Evolutionary conservation across 2,113 vertebrate species (phyloP), one percentile per base, ranked within the genome.

Genomic region (Heteronetta atricapilla): DNA sequence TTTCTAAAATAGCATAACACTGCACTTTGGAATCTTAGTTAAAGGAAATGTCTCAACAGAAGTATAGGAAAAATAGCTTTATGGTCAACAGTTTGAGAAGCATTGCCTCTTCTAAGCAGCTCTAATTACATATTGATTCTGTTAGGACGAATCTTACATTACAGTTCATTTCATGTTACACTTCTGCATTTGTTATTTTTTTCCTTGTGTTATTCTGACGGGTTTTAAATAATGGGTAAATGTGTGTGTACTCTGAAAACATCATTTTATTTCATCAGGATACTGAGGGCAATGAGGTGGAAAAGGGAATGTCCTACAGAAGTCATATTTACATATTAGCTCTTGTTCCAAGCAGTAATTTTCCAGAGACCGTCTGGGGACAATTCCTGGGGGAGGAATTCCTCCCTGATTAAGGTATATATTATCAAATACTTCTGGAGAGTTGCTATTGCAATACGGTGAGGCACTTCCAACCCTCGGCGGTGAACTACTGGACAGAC

Each of bases 91-190:
- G 9, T 40, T 33, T 77, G 76, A 86, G 72, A 82, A 67, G n/a
- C 63, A 22, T 59, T 86, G 33, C 56, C 25, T 86, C 23, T 64
- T 84, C 29, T 64, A 60, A 48, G 53, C 28, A 63, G 42, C 40
- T 93, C 52, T 90, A 74, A 83, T 94, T 94, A 88, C 34, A 9
- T 69, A 83, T 82, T 63, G 73, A 75, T 92, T 93, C 11, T 60
- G 60, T 90, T 81, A 62, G 38, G 56, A 17, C 52, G 33, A 62
- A 67, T 63, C n/a, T 90, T 86, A 12, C 33, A 60, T 86, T 93
- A 11, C 16, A 28, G 33, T 81, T 96, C 4, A 80, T 77, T 77
- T 90, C 59, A 44, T 72, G 15, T 77, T 88, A 18, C 18, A 33
- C 74, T 83, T 0, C 1, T 64, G 29, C 80, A 63, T 66, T 87